Evolutionary conservation across 2,888 invertebrate species (phyloP).

Genomic region (Protodeltote pygarga): DNA sequence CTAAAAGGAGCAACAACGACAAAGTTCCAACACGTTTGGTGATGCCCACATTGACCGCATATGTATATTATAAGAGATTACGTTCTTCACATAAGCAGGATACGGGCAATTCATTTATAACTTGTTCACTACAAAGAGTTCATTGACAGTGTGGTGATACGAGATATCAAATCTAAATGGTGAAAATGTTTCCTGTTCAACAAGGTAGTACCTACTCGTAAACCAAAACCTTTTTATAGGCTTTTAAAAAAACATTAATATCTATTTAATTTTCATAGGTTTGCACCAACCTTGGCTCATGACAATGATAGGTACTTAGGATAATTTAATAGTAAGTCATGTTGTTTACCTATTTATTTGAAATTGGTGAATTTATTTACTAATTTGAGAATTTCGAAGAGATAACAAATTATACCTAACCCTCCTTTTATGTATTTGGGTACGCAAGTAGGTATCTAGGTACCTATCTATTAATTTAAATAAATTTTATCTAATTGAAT

Average conservation of each 20-base stretch:
- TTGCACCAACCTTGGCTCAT: no score
- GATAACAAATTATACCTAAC: no score
- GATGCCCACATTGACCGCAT: conserved; percentile 55
- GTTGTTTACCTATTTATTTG: no score
- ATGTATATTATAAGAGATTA: conserved; percentile 56
- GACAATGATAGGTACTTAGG: no score
- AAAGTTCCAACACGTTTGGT: conserved; percentile 38
- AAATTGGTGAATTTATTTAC: no score
- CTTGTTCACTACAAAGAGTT: conserved; percentile 63
- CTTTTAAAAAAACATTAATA: neutral
- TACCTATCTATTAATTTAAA: no score
- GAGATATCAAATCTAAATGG: conserved; percentile 45
- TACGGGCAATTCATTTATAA: conserved; percentile 73
- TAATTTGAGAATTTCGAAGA: no score
- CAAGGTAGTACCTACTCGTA: neutral
- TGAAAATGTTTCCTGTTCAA: conserved; percentile 21
- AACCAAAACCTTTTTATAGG: neutral
- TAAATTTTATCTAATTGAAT: no score
- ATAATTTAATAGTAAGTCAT: no score
- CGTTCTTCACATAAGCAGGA: conserved; percentile 65
- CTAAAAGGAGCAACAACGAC: conserved; percentile 38
- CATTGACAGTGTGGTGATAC: conserved; percentile 69
- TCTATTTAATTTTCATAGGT: neutral
- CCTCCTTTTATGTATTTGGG: no score
- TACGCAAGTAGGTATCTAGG: no score